Base-by-base conservation (phyloP, 2,888 invertebrate species). In the Rhimphoctona megacephalus region DNA sequence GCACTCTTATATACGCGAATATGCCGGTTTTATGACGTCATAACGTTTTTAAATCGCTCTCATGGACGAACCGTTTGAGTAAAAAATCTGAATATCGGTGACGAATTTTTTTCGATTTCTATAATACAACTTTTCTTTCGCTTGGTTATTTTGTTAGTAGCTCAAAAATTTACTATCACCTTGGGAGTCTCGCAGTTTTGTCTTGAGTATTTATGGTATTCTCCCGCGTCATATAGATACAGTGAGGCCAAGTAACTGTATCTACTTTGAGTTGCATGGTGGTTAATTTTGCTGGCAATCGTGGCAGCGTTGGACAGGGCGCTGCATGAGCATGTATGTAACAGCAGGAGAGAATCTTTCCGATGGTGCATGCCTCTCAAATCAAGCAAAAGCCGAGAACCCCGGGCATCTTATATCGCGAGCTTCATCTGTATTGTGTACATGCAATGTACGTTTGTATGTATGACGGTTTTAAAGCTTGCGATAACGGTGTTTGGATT, bases 181-280 rank as follows among this genome's bases (percentile, higher is more conserved):
- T 30, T 30, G 30, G 0, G 30, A 30, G 30, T 61, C 61, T 30
- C 30, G 5, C 5, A 25, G 57, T 30, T 25, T 11, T 57, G 61
- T 30, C 61, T 61, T 17, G 61, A 61, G 17, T 67, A 52, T 52
- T 52, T 78, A 69, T 33, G 39, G 30, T 30, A n/a, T 49, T 17
- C 19, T 54, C 39, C 5, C 54, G 43, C 30, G 9, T 70, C 33
- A 67, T 14, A 52, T 81, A 88, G 89, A 83, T 88, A 89, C 88
- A 88, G 87, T 88, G 89, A 88, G 91, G 91, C 89, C 91, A 91
- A 91, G 89, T 92, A 92, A 92, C 92, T 91, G 91, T 92, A 92
- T 17, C 30, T 17, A 61, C 88, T 89, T 85, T 85, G 89, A 81
- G 85, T 80, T 88, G 61, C 7, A 61, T 30, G 86, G 88, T 85